phyloP scores from a whole-genome alignment of 1,140 invertebrate genomes.

The Colletes latitarsis region DNA sequence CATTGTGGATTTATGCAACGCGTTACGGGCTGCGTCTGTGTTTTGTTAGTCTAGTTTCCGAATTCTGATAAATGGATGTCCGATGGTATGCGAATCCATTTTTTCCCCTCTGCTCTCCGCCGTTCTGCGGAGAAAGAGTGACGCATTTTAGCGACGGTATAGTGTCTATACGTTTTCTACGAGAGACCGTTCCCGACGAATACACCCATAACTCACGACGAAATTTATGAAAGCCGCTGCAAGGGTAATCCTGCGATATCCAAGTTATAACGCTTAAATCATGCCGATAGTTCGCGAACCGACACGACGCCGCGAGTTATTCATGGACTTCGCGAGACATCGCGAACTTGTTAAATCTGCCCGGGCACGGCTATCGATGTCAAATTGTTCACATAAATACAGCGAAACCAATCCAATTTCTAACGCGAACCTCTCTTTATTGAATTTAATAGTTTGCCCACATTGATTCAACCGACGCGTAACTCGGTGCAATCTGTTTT shows the following conservation, averaged over 20 bases:
- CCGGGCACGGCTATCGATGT: neutral
- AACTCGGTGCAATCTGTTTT: neutral
- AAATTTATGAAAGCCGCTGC: conserved; percentile 50
- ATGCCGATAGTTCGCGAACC: conserved; percentile 49
- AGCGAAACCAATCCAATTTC: neutral
- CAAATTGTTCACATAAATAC: conserved; percentile 5
- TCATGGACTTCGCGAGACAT: conserved; percentile 9
- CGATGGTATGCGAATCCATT: conserved; percentile 2
- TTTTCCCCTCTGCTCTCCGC: neutral
- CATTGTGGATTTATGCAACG: conserved; percentile 30
- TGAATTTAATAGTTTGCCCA: neutral
- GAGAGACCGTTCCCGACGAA: neutral
- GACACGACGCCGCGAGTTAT: conserved; percentile 20
- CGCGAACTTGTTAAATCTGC: conserved; percentile 23
- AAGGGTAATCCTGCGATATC: conserved; percentile 38
- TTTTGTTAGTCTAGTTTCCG: conserved; percentile 24
- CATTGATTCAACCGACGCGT: neutral
- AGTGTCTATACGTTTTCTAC: conserved; percentile 2
- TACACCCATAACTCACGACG: conserved; percentile 9
- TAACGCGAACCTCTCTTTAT: neutral
- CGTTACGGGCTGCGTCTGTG: conserved; percentile 21
- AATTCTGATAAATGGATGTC: conserved; percentile 46
- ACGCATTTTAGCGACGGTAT: conserved; percentile 1
- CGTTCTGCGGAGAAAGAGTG: neutral
- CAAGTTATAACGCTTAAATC: conserved; percentile 53